Evolutionary conservation across 2,888 invertebrate species (phyloP).

Genomic region (Pterostichus niger): DNA sequence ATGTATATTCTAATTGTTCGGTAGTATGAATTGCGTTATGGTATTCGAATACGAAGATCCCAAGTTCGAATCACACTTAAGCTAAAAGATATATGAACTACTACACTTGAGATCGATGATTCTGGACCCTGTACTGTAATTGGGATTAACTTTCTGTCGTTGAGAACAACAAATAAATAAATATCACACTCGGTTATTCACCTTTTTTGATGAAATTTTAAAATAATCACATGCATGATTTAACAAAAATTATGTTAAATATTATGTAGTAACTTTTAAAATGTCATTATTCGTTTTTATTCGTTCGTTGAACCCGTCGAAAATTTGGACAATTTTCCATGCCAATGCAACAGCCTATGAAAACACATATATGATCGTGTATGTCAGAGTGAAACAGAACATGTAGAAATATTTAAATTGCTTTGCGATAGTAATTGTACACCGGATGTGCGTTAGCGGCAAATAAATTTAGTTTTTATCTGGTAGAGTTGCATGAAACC

Average conservation of each 20-base stretch:
- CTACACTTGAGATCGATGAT: no score
- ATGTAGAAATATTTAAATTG: slow-evolving; percentile 36
- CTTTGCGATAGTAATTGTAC: slow-evolving; percentile 44
- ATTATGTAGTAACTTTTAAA: background rate
- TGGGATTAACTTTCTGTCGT: no score
- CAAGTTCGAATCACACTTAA: no score
- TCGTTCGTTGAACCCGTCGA: slow-evolving; percentile 12
- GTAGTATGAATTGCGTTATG: no score
- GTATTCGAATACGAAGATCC: no score
- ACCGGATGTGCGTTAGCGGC: slow-evolving; percentile 35
- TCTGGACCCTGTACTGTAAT: no score
- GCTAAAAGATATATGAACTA: no score
- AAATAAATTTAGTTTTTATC: slow-evolving; percentile 47
- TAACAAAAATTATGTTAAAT: background rate
- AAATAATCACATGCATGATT: no score
- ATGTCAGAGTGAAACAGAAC: background rate
- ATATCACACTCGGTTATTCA: no score
- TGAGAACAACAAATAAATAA: no score
- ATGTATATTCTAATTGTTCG: no score
- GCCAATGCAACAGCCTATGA: background rate
- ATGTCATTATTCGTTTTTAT: background rate
- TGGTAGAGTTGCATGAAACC: slow-evolving; percentile 4
- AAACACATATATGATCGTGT: background rate
- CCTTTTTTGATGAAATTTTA: no score
- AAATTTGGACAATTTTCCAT: slow-evolving; percentile 24